Evolutionary conservation across 2,888 invertebrate species (phyloP).

Genomic region (Acronicta psi): DNA sequence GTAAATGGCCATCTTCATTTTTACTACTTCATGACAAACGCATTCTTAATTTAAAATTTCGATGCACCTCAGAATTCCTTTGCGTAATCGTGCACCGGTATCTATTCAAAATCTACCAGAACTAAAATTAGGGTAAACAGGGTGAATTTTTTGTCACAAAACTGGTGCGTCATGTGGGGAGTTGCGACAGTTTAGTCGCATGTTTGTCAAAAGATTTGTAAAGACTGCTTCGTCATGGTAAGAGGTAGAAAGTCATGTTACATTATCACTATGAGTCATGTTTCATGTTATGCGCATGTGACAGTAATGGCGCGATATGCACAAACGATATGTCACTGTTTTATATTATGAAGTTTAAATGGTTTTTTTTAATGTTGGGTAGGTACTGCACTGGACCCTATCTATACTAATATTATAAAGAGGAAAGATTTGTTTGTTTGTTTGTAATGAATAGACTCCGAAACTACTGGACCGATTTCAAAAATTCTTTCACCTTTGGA

Average conservation of each 20-base stretch:
- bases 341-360: slow-evolving; percentile 48
- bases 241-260: slow-evolving; percentile 44
- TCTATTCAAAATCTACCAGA: slow-evolving; percentile 48
- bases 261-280: too few relatives aligned
- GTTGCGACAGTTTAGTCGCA: slow-evolving; percentile 58
- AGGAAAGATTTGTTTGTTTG: too few relatives aligned
- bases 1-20: slow-evolving; percentile 27
- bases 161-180: slow-evolving; percentile 68
- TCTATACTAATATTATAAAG: too few relatives aligned
- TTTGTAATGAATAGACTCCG: too few relatives aligned
- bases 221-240: slow-evolving; percentile 52
- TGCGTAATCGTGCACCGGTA: slow-evolving; percentile 52
- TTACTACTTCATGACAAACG: slow-evolving; percentile 58
- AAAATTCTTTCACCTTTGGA: too few relatives aligned
- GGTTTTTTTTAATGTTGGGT: neutral
- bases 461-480: too few relatives aligned
- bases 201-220: slow-evolving; percentile 63
- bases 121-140: slow-evolving; percentile 66
- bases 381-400: too few relatives aligned
- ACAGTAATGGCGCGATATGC: slow-evolving; percentile 56
- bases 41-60: slow-evolving; percentile 67
- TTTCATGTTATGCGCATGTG: slow-evolving; percentile 51
- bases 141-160: slow-evolving; percentile 60
- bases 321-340: slow-evolving; percentile 53
- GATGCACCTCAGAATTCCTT: slow-evolving; percentile 58